phyloP scores from a whole-genome alignment of 64 coral and sea anemone species.

The Acropora tenuis region DNA sequence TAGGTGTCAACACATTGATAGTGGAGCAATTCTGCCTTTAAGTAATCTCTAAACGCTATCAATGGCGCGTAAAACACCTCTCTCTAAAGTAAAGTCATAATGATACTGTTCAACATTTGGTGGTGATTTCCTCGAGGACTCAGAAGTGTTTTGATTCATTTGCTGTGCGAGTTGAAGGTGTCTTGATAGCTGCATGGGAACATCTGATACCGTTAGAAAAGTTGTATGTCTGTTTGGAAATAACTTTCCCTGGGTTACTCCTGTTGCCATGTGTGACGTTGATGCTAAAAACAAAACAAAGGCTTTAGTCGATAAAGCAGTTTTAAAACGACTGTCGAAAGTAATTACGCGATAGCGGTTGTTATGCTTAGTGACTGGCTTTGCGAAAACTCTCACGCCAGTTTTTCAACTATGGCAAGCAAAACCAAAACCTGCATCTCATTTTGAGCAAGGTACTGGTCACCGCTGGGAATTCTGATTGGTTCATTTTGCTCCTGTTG shows the following conservation, averaged over 20 bases:
- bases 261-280: neutral
- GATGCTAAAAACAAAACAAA: neutral
- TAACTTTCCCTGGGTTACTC: neutral
- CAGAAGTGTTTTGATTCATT: slow-evolving; percentile 9
- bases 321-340: neutral
- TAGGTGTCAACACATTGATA: no score
- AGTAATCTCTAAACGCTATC: neutral
- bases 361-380: no score
- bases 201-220: slow-evolving; percentile 75
- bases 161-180: slow-evolving; percentile 32
- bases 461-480: no score
- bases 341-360: no score
- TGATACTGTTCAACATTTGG: slow-evolving; percentile 59
- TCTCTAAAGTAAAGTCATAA: slow-evolving; percentile 83
- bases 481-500: no score
- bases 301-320: no score
- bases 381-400: no score
- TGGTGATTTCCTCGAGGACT: neutral
- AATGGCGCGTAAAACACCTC: slow-evolving; percentile 28
- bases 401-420: no score
- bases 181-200: slow-evolving; percentile 71
- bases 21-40: no score
- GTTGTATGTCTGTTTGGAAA: slow-evolving; percentile 32
- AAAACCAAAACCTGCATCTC: no score
- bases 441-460: no score